phyloP scores from a whole-genome alignment of 2,113 vertebrate species.

The Montifringilla adamsi region DNA sequence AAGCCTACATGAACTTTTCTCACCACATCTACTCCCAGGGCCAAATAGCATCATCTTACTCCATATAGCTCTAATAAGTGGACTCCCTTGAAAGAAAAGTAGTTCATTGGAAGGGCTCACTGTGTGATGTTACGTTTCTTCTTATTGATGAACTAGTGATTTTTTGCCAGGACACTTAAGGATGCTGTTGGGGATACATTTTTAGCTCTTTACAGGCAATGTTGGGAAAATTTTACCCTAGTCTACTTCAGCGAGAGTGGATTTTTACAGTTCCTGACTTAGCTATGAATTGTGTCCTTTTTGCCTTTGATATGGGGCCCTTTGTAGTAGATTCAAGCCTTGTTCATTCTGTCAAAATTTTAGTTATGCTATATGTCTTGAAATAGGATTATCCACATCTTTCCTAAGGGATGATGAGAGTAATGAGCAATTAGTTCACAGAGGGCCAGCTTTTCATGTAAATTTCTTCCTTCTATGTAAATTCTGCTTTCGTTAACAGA shows the following conservation, averaged over 20 bases:
- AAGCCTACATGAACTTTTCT: not conserved
- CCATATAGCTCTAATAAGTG: not conserved
- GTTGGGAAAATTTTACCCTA: not conserved
- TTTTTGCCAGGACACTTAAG: not conserved
- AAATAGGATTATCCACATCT: constrained; percentile 6
- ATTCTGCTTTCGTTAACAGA: not conserved
- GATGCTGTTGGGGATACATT: not conserved
- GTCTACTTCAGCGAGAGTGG: not conserved
- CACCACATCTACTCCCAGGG: not conserved
- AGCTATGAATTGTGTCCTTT: not conserved
- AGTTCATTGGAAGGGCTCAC: not conserved
- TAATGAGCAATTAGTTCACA: constrained; percentile 28
- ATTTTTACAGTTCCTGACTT: not conserved
- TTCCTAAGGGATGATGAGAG: constrained; percentile 2
- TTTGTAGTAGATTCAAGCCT: not conserved
- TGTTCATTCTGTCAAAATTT: not conserved
- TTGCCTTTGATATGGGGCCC: not conserved
- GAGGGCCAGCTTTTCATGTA: not conserved
- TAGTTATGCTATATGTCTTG: not conserved
- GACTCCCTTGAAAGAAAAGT: not conserved
- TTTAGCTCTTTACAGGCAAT: not conserved
- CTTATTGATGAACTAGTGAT: not conserved
- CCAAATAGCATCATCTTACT: not conserved
- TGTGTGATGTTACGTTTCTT: not conserved
- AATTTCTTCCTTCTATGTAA: not conserved